Percentiles rank a stretch among this genome's conserved stretches.
phyloP scores from a whole-genome alignment of 2,797 vertebrate genomes.

The Rhinogobio ventralis region DNA sequence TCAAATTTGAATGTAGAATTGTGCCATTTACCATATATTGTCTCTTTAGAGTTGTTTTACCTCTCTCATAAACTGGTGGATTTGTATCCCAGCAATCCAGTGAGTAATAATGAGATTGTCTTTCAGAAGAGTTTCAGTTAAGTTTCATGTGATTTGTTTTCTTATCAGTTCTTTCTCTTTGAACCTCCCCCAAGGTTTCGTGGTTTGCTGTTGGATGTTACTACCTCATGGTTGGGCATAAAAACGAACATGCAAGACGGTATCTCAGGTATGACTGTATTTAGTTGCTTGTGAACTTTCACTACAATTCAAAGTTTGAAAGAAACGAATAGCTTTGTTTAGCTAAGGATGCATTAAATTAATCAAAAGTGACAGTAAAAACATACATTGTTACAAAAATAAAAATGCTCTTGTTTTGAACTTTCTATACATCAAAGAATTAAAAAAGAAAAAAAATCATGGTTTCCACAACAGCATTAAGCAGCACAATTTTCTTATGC shows the following conservation, averaged over 20 bases:
- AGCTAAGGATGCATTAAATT: neutral
- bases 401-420: neutral
- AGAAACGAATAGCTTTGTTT: neutral
- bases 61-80: constrained; percentile 99
- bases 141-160: neutral
- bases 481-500: neutral
- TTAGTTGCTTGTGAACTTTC: neutral
- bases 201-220: constrained; percentile 99
- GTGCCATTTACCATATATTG: neutral
- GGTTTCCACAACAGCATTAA: no score
- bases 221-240: constrained; percentile 99
- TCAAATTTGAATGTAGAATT: neutral
- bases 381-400: neutral
- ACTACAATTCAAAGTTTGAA: neutral
- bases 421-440: neutral
- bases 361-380: neutral
- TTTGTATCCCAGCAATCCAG: constrained; percentile 97
- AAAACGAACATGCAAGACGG: constrained; percentile 96
- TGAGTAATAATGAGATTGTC: constrained; percentile 75
- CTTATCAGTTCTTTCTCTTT: neutral
- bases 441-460: neutral
- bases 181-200: constrained; percentile 71
- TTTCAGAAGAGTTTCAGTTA: neutral
- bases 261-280: constrained; percentile 88
- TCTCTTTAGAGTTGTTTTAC: constrained; percentile 92